Evolutionary conservation across 1,140 invertebrate genomes (phyloP).

Genomic region (Atta colombica): DNA sequence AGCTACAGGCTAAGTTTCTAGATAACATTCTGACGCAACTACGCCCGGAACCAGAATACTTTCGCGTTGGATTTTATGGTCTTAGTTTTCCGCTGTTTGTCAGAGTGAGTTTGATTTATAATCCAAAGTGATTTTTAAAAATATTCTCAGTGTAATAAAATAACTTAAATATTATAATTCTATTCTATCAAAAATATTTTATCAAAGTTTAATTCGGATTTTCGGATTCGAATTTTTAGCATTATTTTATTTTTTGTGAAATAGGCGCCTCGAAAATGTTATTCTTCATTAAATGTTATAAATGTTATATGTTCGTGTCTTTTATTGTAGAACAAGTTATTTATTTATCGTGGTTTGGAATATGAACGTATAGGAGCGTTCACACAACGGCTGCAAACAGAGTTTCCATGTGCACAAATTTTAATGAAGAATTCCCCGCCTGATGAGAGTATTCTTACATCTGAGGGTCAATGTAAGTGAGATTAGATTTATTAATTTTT

Average conservation of each 20-base stretch:
- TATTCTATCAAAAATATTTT: constrained; percentile 16
- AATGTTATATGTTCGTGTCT: not conserved
- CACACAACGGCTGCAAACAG: constrained; percentile 96
- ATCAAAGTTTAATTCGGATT: not conserved
- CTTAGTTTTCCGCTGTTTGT: constrained; percentile 97
- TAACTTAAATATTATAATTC: not conserved
- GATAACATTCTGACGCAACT: constrained; percentile 96
- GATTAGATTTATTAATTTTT: constrained; percentile 23
- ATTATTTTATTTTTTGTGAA: not conserved
- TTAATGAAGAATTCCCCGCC: constrained; percentile 96
- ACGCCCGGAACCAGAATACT: constrained; percentile 97
- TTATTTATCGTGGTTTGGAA: constrained; percentile 98
- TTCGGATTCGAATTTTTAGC: not conserved
- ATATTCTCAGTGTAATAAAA: not conserved
- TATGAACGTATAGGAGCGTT: constrained; percentile 98
- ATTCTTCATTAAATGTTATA: not conserved
- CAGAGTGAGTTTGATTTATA: constrained; percentile 89
- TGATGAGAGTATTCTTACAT: constrained; percentile 93
- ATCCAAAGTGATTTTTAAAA: not conserved
- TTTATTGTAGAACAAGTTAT: constrained; percentile 94
- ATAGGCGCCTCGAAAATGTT: not conserved
- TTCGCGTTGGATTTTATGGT: constrained; percentile 98
- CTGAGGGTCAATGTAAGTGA: constrained; percentile 94
- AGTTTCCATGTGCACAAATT: constrained; percentile 97
- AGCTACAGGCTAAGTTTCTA: constrained; percentile 95